Conservation (phyloP, 2,888 invertebrate genomes). For the Rhagophthalmus giganteus region DNA sequence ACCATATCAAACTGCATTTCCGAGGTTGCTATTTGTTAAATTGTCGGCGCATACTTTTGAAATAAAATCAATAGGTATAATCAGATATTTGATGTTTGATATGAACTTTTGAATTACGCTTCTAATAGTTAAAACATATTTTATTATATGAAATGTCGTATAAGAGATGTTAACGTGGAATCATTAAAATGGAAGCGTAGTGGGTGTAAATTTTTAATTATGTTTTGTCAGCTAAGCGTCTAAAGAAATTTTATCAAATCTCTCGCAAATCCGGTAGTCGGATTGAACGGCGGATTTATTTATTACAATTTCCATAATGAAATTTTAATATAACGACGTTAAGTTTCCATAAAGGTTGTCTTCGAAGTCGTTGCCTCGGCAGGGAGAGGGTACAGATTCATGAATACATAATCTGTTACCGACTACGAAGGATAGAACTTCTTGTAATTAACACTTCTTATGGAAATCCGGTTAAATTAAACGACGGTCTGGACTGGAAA, state of each 20-base stretch:
- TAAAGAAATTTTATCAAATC: neutral
- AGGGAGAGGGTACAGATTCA: slow-evolving; percentile 36
- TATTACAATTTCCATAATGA: slow-evolving; percentile 32
- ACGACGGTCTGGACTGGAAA: slow-evolving; percentile 46
- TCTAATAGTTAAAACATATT: too few relatives aligned
- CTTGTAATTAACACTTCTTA: slow-evolving; percentile 45
- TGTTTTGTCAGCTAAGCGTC: too few relatives aligned
- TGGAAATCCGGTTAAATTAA: slow-evolving; percentile 47
- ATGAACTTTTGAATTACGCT: too few relatives aligned
- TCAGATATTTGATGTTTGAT: too few relatives aligned
- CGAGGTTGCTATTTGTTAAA: too few relatives aligned
- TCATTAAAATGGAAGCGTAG: too few relatives aligned
- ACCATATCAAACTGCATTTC: too few relatives aligned
- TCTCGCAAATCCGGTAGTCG: slow-evolving; percentile 9
- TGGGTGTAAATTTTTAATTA: too few relatives aligned
- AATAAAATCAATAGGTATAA: too few relatives aligned
- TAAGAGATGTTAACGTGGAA: too few relatives aligned
- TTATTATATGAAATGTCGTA: too few relatives aligned
- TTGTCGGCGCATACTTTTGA: too few relatives aligned
- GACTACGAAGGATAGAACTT: slow-evolving; percentile 38
- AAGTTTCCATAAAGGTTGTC: slow-evolving; percentile 34
- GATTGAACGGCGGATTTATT: slow-evolving; percentile 25
- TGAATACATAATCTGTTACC: slow-evolving; percentile 43
- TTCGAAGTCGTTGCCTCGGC: slow-evolving; percentile 23
- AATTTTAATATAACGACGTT: slow-evolving; percentile 38